Percentiles rank a stretch among this genome's conserved stretches.
phyloP scores from a whole-genome alignment of 2,888 invertebrate genomes.

The Synanthedon tipuliformis region DNA sequence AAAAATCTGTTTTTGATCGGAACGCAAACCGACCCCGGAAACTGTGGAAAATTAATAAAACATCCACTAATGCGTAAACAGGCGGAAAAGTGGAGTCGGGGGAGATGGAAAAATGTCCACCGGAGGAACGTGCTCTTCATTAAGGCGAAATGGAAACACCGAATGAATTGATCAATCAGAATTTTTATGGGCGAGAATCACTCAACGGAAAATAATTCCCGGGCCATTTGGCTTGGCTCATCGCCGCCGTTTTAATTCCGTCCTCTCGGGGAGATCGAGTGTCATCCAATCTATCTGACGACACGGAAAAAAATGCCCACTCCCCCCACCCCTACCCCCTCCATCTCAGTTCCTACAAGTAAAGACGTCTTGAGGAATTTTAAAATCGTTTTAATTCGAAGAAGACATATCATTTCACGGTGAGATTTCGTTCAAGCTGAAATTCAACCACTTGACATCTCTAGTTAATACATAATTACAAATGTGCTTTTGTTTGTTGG shows the following conservation, averaged over 20 bases:
- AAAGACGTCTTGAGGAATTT: background rate
- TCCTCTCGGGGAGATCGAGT: slow-evolving; percentile 67
- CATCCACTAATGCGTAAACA: slow-evolving; percentile 63
- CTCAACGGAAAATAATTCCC: slow-evolving; percentile 68
- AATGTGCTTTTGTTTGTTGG: no score
- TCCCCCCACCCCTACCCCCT: slow-evolving; percentile 20
- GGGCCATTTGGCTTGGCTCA: slow-evolving; percentile 61
- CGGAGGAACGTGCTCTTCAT: slow-evolving; percentile 58
- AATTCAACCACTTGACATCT: no score
- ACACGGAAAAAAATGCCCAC: slow-evolving; percentile 43
- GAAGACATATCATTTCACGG: no score
- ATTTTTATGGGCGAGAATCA: slow-evolving; percentile 68
- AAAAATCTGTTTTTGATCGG: slow-evolving; percentile 36
- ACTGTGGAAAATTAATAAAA: slow-evolving; percentile 55
- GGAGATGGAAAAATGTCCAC: slow-evolving; percentile 39
- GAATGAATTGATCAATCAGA: slow-evolving; percentile 70
- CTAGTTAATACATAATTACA: no score
- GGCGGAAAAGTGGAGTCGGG: slow-evolving; percentile 59
- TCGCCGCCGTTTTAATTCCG: slow-evolving; percentile 68
- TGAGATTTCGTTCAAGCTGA: no score
- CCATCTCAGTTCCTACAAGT: background rate
- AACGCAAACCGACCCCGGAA: slow-evolving; percentile 16
- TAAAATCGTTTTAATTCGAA: no score
- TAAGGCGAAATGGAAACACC: slow-evolving; percentile 57
- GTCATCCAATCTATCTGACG: slow-evolving; percentile 69